These are phyloP conservation scores for Ornithorhynchus anatinus DNA, from an alignment of 2,113 vertebrate species.

Conservation along the genomic window DNA sequence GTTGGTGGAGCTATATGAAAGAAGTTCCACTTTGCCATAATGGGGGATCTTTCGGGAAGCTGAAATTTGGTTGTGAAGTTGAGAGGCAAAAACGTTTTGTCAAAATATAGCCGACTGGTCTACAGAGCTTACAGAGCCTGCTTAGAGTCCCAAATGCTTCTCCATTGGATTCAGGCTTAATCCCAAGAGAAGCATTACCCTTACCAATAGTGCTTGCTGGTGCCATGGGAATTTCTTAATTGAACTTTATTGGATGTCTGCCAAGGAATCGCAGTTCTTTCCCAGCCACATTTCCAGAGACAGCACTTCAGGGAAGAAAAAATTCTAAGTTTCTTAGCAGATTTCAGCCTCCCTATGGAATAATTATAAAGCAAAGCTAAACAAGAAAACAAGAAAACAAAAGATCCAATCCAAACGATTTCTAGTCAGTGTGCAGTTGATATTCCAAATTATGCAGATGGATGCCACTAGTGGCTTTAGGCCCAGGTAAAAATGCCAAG, in stretches of 20 bases:
- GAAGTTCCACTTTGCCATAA: not conserved
- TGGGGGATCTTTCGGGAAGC: not conserved
- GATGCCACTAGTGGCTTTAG: too few species aligned
- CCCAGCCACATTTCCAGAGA: too few species aligned
- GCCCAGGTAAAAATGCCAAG: too few species aligned
- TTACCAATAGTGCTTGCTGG: not conserved
- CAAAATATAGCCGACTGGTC: not conserved
- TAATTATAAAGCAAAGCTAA: slow-evolving; percentile 47
- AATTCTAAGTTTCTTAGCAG: slow-evolving; percentile 50
- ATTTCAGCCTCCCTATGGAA: slow-evolving; percentile 37
- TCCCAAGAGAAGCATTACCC: not conserved
- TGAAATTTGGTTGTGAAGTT: slow-evolving; percentile 3
- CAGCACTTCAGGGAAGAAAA: slow-evolving; percentile 30
- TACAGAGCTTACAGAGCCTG: not conserved
- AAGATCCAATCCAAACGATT: too few species aligned
- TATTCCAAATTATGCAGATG: too few species aligned
- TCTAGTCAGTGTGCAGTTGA: too few species aligned
- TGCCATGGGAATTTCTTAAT: slow-evolving; percentile 21
- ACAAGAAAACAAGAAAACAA: too few species aligned
- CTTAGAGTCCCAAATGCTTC: not conserved
- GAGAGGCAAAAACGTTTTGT: not conserved
- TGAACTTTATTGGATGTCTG: not conserved
- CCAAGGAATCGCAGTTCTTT: too few species aligned
- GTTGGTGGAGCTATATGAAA: not conserved
- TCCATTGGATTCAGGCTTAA: not conserved